These are phyloP conservation scores for Glyphotaelius pellucidus DNA, from an alignment of 2,888 invertebrate genomes.

Conservation along the genomic window DNA sequence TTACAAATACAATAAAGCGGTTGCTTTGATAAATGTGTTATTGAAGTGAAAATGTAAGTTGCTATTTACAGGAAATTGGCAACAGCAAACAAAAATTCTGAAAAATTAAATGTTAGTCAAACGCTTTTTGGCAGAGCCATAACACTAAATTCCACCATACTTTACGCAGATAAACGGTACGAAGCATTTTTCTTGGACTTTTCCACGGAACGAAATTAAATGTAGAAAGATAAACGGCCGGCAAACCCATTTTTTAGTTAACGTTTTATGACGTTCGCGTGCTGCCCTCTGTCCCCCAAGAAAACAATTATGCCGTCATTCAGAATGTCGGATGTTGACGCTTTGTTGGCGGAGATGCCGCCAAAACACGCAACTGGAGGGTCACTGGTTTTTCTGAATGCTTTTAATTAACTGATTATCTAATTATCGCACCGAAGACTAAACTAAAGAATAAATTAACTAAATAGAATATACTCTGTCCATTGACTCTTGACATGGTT, in stretches of 20 bases:
- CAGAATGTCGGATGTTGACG: background rate
- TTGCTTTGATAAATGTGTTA: background rate
- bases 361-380: background rate
- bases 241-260: background rate
- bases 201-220: background rate
- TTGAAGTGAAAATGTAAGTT: background rate
- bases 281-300: background rate
- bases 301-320: background rate
- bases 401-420: no score
- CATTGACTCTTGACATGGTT: no score
- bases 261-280: background rate
- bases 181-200: background rate
- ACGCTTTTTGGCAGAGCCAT: background rate
- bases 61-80: background rate
- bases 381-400: background rate
- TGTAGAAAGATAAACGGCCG: background rate
- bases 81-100: background rate
- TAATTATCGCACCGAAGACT: no score
- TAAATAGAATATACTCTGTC: no score
- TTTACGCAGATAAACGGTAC: background rate
- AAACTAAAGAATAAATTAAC: no score
- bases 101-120: background rate
- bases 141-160: background rate
- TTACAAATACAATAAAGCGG: background rate
- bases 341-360: background rate